Percentiles rank a stretch among this genome's conserved stretches.
Conservation (phyloP, 2,797 vertebrate species). For the Tapirus indicus region DNA sequence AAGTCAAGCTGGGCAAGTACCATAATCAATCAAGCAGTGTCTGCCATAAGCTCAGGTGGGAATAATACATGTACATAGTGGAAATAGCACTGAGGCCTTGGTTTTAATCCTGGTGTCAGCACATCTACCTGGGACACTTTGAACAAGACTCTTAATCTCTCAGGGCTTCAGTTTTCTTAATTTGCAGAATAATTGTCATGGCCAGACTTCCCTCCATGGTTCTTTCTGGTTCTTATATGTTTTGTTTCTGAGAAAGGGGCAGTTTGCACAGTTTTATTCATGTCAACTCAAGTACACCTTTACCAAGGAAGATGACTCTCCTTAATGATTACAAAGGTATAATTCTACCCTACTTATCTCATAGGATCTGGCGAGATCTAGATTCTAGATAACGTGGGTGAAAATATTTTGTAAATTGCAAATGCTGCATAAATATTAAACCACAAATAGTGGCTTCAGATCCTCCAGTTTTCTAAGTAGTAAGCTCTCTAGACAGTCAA, state of each 20-base stretch:
- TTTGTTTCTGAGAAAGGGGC: neutral
- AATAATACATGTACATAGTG: neutral
- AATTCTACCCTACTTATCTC: neutral
- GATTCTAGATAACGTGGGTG: neutral
- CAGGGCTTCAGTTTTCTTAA: neutral
- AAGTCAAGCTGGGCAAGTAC: neutral
- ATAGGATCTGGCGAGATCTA: neutral
- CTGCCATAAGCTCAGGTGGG: neutral
- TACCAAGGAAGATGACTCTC: neutral
- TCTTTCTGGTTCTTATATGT: neutral
- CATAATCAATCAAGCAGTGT: neutral
- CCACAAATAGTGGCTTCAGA: neutral
- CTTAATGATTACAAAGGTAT: neutral
- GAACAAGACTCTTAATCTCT: neutral
- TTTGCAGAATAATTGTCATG: neutral
- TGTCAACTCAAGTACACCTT: neutral
- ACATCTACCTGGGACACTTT: neutral
- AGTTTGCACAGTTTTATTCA: neutral
- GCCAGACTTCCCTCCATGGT: neutral
- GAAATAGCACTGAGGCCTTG: neutral
- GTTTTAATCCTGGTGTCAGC: neutral
- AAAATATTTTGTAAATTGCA: neutral
- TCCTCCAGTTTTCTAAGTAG: slow-evolving; percentile 4
- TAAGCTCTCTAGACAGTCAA: slow-evolving; percentile 20
- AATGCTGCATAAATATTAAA: neutral